Percentiles rank a stretch among this genome's conserved stretches.
phyloP scores from a whole-genome alignment of 2,888 invertebrate species.

The Platerodrilus igneus region DNA sequence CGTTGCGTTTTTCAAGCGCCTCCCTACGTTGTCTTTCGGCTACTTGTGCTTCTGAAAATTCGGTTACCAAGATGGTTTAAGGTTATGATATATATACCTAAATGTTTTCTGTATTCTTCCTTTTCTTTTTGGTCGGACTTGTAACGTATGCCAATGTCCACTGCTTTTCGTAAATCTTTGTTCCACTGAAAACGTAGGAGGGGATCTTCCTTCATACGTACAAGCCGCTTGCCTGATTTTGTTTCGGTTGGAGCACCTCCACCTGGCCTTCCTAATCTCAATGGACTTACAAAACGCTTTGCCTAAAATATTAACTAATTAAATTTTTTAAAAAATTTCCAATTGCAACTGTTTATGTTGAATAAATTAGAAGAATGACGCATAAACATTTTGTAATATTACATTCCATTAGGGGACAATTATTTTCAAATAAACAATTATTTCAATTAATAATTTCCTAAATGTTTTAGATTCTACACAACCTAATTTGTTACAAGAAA shows the following conservation, averaged over 20 bases:
- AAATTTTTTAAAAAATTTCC: slow-evolving; percentile 6
- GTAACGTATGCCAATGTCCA: slow-evolving; percentile 68
- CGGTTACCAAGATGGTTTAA: slow-evolving; percentile 1
- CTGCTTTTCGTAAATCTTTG: slow-evolving; percentile 57
- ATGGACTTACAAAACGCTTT: slow-evolving; percentile 39
- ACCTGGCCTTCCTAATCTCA: slow-evolving; percentile 40
- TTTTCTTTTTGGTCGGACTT: slow-evolving; percentile 55
- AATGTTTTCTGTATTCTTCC: slow-evolving; percentile 54
- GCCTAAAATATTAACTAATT: slow-evolving; percentile 30
- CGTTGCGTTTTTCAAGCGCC: slow-evolving; percentile 49
- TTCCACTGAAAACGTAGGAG: slow-evolving; percentile 59
- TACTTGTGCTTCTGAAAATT: slow-evolving; percentile 56
- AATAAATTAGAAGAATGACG: slow-evolving; percentile 9
- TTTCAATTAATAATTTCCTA: no score
- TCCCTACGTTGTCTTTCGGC: slow-evolving; percentile 52
- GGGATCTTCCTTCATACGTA: slow-evolving; percentile 55
- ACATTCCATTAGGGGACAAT: no score
- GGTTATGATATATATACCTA: slow-evolving; percentile 50
- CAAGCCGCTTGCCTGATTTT: slow-evolving; percentile 41
- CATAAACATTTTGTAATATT: no score
- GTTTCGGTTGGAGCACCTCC: slow-evolving; percentile 45
- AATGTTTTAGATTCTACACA: no score
- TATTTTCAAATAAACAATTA: no score
- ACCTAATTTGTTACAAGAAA: no score
- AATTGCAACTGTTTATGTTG: no score